Base-by-base conservation (phyloP, 2,113 vertebrate species). In the Barbus barbus region DNA sequence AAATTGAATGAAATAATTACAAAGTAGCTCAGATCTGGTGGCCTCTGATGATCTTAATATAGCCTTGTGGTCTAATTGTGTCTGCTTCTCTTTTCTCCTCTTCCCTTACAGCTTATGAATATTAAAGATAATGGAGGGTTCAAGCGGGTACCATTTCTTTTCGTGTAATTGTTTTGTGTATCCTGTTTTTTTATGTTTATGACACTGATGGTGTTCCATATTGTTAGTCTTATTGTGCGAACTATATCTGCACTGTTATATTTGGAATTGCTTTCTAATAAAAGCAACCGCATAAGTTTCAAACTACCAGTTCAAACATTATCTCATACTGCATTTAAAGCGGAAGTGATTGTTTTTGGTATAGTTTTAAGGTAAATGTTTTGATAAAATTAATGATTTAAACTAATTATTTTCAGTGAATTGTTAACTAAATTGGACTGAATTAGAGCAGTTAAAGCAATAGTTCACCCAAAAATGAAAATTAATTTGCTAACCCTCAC, bases 81-180 rank as follows among this genome's bases (percentile, higher is more conserved):
- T 77, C 63, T 61, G 36, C 65, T 60, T 75, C 20, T 79, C 78
- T 31, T 69, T 79, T 71, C n/a, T 82, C 16, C 18, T 28, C 38
- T 78, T 72, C 61, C 13, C 9, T 81, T 71, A n/a, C 75, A 46
- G 44, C 75, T 31, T 41, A 67, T 75, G 56, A 84, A 46, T 48
- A 82, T 67, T 51, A 82, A 88, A 80, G 38, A 46, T 36, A 84
- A 74, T 69, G 81, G 44, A 81, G 76, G 72, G 85, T 78, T 38
- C 36, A 63, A 12, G 33, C 60, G 7, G 5, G 24, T 48, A 33
- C 22, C 65, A 11, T 75, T n/a, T 75, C 33, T 0, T 14, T 46
- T 12, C 22, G 44, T 76, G 28, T 61, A 51, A 51, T 51, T 44
- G 16, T 65, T 84, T 77, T 18, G 26, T 48, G 48, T 38, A 76